phyloP scores from a whole-genome alignment of 2,113 vertebrate species.

The Otocyon megalotis region DNA sequence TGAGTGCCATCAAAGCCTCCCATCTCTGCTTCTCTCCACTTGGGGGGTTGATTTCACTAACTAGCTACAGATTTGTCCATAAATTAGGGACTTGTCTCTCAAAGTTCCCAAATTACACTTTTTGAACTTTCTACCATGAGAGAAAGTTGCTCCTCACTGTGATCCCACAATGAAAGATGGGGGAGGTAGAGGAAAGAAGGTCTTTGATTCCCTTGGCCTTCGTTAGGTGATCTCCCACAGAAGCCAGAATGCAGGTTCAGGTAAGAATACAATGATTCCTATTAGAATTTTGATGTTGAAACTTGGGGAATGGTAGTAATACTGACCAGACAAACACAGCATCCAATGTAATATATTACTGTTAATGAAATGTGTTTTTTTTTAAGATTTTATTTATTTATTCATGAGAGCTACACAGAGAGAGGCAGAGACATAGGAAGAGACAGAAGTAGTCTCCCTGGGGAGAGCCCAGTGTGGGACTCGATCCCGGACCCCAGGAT shows the following conservation, averaged over 20 bases:
- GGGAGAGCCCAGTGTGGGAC: too few relatives aligned
- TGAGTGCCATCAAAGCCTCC: neutral
- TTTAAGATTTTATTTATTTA: too few relatives aligned
- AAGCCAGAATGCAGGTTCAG: neutral
- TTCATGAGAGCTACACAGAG: too few relatives aligned
- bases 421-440: too few relatives aligned
- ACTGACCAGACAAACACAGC: neutral
- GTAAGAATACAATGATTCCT: neutral
- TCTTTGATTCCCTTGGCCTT: neutral
- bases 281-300: slow-evolving; percentile 5
- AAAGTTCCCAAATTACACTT: neutral
- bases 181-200: too few relatives aligned
- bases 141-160: neutral
- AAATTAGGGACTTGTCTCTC: neutral
- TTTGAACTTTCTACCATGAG: neutral
- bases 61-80: neutral
- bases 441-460: too few relatives aligned
- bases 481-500: too few relatives aligned
- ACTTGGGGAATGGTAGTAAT: neutral
- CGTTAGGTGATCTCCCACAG: neutral
- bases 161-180: neutral
- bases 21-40: neutral
- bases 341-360: neutral
- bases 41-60: neutral
- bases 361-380: neutral